Conservation (phyloP, 2,113 vertebrate species). For the Podocnemis expansa region DNA sequence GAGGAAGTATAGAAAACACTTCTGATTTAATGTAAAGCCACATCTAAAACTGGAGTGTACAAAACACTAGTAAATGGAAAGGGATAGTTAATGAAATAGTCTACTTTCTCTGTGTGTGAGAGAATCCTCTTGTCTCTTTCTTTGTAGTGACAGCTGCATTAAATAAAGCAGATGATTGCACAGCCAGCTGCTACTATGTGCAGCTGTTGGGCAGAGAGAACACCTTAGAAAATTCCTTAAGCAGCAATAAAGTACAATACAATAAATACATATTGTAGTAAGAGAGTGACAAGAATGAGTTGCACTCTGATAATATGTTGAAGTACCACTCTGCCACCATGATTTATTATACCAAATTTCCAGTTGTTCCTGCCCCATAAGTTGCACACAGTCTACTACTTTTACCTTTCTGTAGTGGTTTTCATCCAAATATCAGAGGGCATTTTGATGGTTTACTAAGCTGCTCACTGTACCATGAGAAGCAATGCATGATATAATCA, state of each 20-base stretch:
- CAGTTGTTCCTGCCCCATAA: not conserved
- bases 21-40: not conserved
- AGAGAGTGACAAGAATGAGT: not conserved
- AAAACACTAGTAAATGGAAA: not conserved
- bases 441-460: not conserved
- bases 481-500: not conserved
- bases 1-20: not conserved
- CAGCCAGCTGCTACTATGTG: not conserved
- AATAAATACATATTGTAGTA: not conserved
- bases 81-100: not conserved
- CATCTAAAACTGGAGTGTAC: not conserved
- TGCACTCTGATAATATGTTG: not conserved
- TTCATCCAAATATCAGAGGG: not conserved
- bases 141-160: not conserved
- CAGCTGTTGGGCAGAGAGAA: not conserved
- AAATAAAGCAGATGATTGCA: slow-evolving; percentile 17
- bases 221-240: not conserved
- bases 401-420: not conserved
- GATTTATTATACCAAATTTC: not conserved
- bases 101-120: not conserved
- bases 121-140: not conserved
- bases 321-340: not conserved
- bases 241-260: not conserved
- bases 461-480: not conserved
- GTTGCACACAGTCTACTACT: not conserved